Conservation (phyloP, 1,140 invertebrate species). For the Ceratina calcarata region DNA sequence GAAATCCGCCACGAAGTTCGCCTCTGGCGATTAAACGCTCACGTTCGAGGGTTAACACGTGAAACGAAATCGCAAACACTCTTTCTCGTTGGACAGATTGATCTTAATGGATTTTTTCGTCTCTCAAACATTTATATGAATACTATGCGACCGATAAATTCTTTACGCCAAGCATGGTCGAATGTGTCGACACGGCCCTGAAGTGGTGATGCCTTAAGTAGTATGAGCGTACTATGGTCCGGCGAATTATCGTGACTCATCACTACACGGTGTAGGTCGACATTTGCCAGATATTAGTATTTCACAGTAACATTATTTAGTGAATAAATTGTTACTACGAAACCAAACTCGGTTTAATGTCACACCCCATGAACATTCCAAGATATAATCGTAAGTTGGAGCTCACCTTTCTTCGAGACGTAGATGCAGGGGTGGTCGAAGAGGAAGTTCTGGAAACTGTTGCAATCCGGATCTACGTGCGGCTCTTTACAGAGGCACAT, state of each 20-base stretch:
- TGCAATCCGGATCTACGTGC: slow-evolving; percentile 93
- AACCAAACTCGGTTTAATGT: background rate
- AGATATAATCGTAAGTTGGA: background rate
- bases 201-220: too few species aligned
- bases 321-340: too few species aligned
- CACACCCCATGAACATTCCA: too few species aligned
- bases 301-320: too few species aligned
- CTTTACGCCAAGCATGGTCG: too few species aligned
- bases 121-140: background rate
- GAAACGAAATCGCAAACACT: slow-evolving; percentile 1
- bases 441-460: slow-evolving; percentile 93
- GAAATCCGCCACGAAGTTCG: slow-evolving; percentile 27
- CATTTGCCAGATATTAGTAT: too few species aligned
- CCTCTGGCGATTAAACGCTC: slow-evolving; percentile 35
- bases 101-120: slow-evolving; percentile 35
- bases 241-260: too few species aligned
- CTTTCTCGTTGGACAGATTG: slow-evolving; percentile 15
- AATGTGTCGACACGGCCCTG: too few species aligned
- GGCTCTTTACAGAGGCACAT: slow-evolving; percentile 94
- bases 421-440: slow-evolving; percentile 95
- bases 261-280: too few species aligned
- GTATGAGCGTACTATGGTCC: too few species aligned
- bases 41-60: slow-evolving; percentile 28
- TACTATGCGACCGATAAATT: background rate
- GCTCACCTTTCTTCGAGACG: slow-evolving; percentile 91